phyloP scores from a whole-genome alignment of 1,140 invertebrate genomes.

The Chymomyza costata region DNA sequence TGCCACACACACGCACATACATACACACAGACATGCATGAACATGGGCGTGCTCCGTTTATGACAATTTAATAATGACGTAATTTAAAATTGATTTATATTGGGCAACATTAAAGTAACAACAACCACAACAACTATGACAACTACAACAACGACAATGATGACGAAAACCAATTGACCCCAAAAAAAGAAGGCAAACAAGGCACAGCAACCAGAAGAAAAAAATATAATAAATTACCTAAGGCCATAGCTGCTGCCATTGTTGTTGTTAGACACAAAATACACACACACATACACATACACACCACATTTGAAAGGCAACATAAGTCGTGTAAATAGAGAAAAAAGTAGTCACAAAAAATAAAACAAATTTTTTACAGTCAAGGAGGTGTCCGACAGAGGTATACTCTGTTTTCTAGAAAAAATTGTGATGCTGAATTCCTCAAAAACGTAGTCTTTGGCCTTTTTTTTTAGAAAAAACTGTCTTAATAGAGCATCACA shows the following conservation, averaged over 20 bases:
- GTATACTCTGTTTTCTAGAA: background rate
- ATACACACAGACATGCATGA: constrained; percentile 12
- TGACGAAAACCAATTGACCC: constrained; percentile 25
- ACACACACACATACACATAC: constrained; percentile 2
- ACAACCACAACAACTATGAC: no score
- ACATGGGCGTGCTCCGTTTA: constrained; percentile 20
- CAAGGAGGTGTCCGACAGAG: background rate
- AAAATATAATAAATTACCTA: constrained; percentile 61
- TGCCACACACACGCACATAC: constrained; percentile 4
- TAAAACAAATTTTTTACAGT: no score
- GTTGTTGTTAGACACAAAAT: constrained; percentile 22
- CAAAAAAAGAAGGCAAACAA: constrained; percentile 30
- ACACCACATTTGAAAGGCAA: constrained; percentile 17
- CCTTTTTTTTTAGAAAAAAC: no score
- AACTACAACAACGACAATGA: background rate
- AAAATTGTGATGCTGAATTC: no score
- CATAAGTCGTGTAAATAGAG: constrained; percentile 44
- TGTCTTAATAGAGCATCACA: no score
- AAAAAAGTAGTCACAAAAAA: constrained; percentile 32
- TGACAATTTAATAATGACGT: constrained; percentile 51
- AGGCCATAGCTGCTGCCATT: constrained; percentile 14
- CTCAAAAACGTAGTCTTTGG: no score
- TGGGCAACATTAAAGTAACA: no score
- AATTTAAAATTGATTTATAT: constrained; percentile 60
- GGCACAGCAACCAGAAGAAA: constrained; percentile 12